Conservation (phyloP, 1,140 invertebrate genomes). For the Drosophila orena region DNA sequence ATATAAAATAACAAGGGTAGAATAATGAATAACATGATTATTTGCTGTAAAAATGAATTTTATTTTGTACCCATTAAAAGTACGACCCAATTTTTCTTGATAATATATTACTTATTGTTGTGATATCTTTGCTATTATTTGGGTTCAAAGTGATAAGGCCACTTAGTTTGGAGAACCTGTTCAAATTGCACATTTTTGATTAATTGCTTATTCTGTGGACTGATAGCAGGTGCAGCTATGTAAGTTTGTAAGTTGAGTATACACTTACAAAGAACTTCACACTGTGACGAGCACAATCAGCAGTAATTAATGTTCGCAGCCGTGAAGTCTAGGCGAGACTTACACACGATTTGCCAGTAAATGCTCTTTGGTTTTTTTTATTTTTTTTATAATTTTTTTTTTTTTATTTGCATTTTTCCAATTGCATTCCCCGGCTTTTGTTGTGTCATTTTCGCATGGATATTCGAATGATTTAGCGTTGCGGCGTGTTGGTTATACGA, state of each 20-base stretch:
- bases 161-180: not conserved
- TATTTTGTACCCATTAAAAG: too few relatives aligned
- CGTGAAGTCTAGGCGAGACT: conserved; percentile 59
- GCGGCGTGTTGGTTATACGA: conserved; percentile 1
- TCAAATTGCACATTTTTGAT: not conserved
- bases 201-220: not conserved
- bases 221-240: too few relatives aligned
- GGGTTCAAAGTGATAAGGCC: too few relatives aligned
- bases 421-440: conserved; percentile 45
- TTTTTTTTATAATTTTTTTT: not conserved
- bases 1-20: not conserved
- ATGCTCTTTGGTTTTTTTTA: not conserved
- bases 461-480: conserved; percentile 19
- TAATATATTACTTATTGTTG: too few relatives aligned
- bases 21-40: not conserved
- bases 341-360: conserved; percentile 15
- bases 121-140: too few relatives aligned
- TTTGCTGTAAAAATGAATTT: too few relatives aligned
- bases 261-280: conserved; percentile 2
- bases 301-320: conserved; percentile 63
- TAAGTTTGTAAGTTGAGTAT: too few relatives aligned
- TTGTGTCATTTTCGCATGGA: conserved; percentile 50
- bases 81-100: too few relatives aligned
- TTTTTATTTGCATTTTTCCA: conserved; percentile 36
- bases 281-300: conserved; percentile 46